Evolutionary conservation across 2,113 vertebrate genomes (phyloP).

Genomic region (Saccopteryx leptura): DNA sequence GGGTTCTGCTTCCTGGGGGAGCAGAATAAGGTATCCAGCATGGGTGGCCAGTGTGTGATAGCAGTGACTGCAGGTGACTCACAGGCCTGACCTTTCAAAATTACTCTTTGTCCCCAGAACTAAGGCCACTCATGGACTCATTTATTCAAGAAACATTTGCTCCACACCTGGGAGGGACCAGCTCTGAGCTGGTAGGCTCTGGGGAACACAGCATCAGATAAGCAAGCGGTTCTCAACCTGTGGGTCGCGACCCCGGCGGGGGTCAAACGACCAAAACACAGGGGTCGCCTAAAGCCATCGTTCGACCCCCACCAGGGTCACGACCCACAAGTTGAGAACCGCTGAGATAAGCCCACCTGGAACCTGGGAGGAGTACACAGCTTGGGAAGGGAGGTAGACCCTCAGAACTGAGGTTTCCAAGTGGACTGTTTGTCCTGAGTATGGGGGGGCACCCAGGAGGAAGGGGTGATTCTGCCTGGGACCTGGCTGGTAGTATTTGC

Average conservation of each 20-base stretch:
- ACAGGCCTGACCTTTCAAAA: neutral
- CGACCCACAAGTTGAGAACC: no score
- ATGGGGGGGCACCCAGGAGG: neutral
- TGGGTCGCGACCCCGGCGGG: no score
- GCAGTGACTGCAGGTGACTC: neutral
- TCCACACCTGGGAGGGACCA: neutral
- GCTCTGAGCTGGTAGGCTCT: neutral
- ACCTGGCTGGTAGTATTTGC: neutral
- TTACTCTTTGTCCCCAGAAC: neutral
- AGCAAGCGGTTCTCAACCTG: no score
- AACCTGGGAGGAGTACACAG: neutral
- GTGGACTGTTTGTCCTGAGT: neutral
- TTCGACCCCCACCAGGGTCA: no score
- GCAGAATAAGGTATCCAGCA: neutral
- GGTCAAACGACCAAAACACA: no score
- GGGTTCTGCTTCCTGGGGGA: accelerated
- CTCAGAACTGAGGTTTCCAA: neutral
- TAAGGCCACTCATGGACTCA: neutral
- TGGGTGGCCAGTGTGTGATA: neutral
- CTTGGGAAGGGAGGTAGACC: neutral
- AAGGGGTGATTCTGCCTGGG: neutral
- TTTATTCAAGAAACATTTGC: conserved; percentile 20
- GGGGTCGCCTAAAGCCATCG: no score
- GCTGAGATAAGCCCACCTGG: neutral
- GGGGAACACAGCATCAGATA: neutral